Percentiles rank a stretch among this genome's conserved stretches.
These are phyloP conservation scores for Parnassius smintheus DNA, from an alignment of 2,888 invertebrate species.

Conservation along the genomic window DNA sequence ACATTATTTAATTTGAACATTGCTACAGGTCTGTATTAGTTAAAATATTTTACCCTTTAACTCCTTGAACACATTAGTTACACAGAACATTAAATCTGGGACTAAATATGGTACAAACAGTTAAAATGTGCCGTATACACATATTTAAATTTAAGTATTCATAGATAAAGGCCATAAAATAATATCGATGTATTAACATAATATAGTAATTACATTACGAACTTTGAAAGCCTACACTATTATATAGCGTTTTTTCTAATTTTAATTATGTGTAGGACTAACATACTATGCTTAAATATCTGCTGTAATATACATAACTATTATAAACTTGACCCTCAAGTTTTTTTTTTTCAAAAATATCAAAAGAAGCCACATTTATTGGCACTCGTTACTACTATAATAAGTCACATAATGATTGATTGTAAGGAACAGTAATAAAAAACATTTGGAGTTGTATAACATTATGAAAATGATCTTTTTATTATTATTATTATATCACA, in stretches of 20 bases:
- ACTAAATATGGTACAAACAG: background rate
- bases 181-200: no score
- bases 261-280: background rate
- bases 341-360: constrained; percentile 29
- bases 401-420: background rate
- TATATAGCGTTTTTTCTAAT: background rate
- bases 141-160: background rate
- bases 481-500: constrained; percentile 26
- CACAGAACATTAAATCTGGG: background rate
- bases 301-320: background rate
- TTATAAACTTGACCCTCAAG: constrained; percentile 9
- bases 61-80: constrained; percentile 16
- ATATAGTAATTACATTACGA: no score
- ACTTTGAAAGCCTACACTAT: background rate
- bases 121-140: background rate
- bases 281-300: background rate
- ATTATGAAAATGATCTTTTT: constrained; percentile 4
- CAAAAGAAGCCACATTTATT: constrained; percentile 54
- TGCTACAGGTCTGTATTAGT: no score
- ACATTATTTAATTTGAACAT: no score
- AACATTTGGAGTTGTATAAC: constrained; percentile 1
- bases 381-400: constrained; percentile 51
- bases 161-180: background rate
- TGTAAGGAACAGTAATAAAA: constrained; percentile 10
- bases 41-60: constrained; percentile 8